phyloP scores from a whole-genome alignment of 2,888 invertebrate genomes.

The Drosophila demipolita region DNA sequence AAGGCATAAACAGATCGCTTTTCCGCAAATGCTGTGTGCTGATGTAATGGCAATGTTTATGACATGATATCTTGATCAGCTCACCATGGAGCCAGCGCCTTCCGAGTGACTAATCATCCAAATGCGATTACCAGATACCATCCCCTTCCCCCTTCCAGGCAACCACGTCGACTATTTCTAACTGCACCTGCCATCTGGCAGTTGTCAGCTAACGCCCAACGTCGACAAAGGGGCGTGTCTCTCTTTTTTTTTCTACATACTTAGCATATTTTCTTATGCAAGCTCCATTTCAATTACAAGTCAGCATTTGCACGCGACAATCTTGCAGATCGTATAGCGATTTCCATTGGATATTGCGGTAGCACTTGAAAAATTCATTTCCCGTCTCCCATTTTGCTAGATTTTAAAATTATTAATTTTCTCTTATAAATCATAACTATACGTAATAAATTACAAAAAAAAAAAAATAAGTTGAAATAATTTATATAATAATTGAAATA shows the following conservation, averaged over 20 bases:
- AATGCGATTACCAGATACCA: conserved; percentile 18
- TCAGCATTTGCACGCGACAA: conserved; percentile 51
- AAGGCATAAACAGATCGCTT: conserved; percentile 40
- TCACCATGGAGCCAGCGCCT: conserved; percentile 48
- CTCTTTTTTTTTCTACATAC: conserved; percentile 19
- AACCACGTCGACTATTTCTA: not conserved
- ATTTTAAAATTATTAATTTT: not conserved
- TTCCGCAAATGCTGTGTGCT: conserved; percentile 44
- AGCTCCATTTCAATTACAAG: conserved; percentile 62
- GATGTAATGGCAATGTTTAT: conserved; percentile 73
- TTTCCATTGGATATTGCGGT: conserved; percentile 20
- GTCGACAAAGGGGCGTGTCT: conserved; percentile 41
- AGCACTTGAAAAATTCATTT: not conserved
- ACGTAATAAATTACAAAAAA: not conserved
- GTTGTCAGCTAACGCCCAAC: conserved; percentile 49
- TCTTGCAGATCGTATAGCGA: conserved; percentile 44
- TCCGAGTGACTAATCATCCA: conserved; percentile 47
- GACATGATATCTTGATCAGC: conserved; percentile 66
- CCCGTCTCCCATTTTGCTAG: too few relatives aligned
- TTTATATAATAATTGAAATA: not conserved
- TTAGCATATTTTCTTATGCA: conserved; percentile 66
- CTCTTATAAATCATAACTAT: not conserved
- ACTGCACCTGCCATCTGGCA: conserved; percentile 63
- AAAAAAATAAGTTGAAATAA: not conserved
- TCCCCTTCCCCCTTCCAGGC: not conserved